phyloP scores from a whole-genome alignment of 92 coral and sea anemone species.

The Zoanthus sansibaricus region DNA sequence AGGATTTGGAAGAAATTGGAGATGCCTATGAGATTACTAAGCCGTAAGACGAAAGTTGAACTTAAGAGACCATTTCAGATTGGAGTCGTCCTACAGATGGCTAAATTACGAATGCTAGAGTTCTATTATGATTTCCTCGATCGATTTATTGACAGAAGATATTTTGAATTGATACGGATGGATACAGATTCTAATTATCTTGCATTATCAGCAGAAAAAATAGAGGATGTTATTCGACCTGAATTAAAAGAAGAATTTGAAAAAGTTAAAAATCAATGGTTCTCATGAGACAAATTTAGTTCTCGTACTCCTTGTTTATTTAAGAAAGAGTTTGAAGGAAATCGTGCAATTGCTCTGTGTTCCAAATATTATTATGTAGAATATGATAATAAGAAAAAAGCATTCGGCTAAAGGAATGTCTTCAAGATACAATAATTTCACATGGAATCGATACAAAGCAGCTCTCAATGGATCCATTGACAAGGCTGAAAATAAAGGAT shows the following conservation, averaged over 20 bases:
- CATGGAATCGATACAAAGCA: constrained; percentile 3
- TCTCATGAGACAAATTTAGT: neutral
- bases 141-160: too few relatives aligned
- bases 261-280: neutral
- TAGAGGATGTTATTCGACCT: constrained; percentile 2
- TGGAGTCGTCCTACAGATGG: constrained; percentile 42
- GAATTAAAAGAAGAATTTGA: neutral
- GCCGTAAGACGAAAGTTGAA: neutral
- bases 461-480: neutral
- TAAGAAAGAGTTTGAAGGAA: neutral
- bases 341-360: neutral
- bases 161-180: neutral
- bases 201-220: neutral
- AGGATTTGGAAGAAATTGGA: constrained; percentile 9
- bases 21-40: constrained; percentile 21
- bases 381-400: neutral
- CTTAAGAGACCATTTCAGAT: neutral
- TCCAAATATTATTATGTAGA: constrained; percentile 6
- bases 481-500: too few relatives aligned
- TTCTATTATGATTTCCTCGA: too few relatives aligned
- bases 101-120: too few relatives aligned
- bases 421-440: neutral
- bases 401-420: neutral
- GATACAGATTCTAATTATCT: constrained; percentile 8
- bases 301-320: constrained; percentile 10